These are phyloP conservation scores for Odontomyia ornata DNA, from an alignment of 2,888 invertebrate species.

Conservation along the genomic window DNA sequence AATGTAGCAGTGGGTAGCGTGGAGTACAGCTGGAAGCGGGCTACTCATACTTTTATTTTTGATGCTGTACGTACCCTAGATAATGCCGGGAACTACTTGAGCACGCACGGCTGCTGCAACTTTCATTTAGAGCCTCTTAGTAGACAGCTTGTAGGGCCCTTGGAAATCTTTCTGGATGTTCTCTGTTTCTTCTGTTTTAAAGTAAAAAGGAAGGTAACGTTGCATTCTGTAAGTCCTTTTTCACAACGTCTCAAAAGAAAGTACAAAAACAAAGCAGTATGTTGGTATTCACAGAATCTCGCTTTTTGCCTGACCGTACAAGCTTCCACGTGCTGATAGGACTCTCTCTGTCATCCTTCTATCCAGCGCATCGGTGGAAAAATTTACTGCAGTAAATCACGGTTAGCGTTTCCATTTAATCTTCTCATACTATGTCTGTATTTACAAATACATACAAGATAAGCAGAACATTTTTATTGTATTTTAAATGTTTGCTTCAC, in stretches of 20 bases:
- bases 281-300: background rate
- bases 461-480: background rate
- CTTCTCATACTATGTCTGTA: slow-evolving; percentile 1
- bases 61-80: slow-evolving; percentile 20
- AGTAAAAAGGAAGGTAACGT: slow-evolving; percentile 21
- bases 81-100: slow-evolving; percentile 37
- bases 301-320: slow-evolving; percentile 1
- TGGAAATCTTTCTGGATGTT: slow-evolving; percentile 32
- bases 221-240: slow-evolving; percentile 25
- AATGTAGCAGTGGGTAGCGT: background rate
- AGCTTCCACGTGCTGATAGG: background rate
- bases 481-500: too few species aligned
- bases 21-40: slow-evolving; percentile 16
- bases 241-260: slow-evolving; percentile 2
- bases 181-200: slow-evolving; percentile 18
- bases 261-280: background rate
- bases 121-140: slow-evolving; percentile 42
- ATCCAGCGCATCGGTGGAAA: slow-evolving; percentile 10
- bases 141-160: slow-evolving; percentile 37
- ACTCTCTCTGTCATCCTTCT: slow-evolving; percentile 25
- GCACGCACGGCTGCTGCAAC: slow-evolving; percentile 42
- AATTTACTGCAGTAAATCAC: slow-evolving; percentile 40
- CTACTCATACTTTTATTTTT: slow-evolving; percentile 24
- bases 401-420: slow-evolving; percentile 35
- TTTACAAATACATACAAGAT: background rate